A percentile compares a stretch with the other conserved stretches of the same genome.
phyloP scores from a whole-genome alignment of 2,113 vertebrate species.

The Pygoscelis antarcticus region DNA sequence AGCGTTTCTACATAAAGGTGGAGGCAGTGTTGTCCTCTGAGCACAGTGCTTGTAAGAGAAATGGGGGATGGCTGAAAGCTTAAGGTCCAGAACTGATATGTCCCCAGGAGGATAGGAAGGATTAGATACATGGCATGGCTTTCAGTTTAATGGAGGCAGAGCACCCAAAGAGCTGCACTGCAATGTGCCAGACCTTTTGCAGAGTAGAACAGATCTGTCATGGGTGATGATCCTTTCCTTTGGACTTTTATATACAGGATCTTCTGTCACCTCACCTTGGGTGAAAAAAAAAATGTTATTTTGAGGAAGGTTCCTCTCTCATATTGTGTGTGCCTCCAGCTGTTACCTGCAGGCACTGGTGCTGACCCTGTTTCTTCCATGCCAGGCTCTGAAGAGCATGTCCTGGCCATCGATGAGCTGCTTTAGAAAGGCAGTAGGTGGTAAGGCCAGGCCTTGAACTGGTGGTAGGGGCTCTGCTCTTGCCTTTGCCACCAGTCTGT shows the following conservation, averaged over 20 bases:
- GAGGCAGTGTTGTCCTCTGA: neutral
- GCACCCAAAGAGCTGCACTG: neutral
- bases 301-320: neutral
- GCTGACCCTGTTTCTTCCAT: neutral
- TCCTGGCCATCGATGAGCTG: neutral
- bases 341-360: neutral
- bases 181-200: neutral
- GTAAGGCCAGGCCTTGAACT: neutral
- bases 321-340: rapidly evolving
- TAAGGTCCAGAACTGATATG: rapidly evolving
- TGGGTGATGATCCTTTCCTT: neutral
- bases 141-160: neutral
- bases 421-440: neutral
- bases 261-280: neutral
- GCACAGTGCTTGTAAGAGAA: neutral
- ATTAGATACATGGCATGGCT: rapidly evolving
- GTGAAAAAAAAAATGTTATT: neutral
- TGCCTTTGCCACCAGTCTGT: neutral
- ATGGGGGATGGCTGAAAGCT: neutral
- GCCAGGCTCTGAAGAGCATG: neutral
- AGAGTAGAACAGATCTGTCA: neutral
- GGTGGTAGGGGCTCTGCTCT: neutral
- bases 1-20: rapidly evolving
- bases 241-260: neutral
- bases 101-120: neutral